phyloP scores from a whole-genome alignment of 2,797 vertebrate genomes.

The Acanthornis magna region DNA sequence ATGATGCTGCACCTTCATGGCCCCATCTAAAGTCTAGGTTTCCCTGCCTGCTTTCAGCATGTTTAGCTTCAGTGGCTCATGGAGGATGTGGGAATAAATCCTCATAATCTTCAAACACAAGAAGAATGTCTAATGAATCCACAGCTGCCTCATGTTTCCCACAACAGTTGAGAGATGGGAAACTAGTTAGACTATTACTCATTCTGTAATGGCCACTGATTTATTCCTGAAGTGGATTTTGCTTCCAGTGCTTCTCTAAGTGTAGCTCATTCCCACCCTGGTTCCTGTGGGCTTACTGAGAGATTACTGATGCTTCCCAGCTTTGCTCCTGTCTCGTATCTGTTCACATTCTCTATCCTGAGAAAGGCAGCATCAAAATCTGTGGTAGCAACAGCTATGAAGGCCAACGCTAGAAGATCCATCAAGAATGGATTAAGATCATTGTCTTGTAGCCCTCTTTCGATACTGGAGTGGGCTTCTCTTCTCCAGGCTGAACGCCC shows the following conservation, averaged over 20 bases:
- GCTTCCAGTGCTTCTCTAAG: background rate
- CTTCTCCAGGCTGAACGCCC: background rate
- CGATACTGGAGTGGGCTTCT: background rate
- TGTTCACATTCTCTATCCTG: background rate
- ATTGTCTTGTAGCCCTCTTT: background rate
- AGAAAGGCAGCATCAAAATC: background rate
- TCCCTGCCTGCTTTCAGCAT: background rate
- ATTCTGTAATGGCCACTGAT: background rate
- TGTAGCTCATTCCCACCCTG: background rate
- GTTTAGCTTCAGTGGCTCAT: background rate
- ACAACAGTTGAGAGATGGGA: background rate
- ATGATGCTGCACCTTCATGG: background rate
- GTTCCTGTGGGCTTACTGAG: background rate
- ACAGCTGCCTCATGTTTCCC: background rate
- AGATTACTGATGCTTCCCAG: background rate
- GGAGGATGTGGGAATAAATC: slow-evolving; percentile 27
- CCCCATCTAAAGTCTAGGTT: background rate
- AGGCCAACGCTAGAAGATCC: background rate
- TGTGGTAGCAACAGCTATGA: background rate
- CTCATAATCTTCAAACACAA: background rate
- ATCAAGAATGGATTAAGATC: background rate
- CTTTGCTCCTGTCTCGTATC: background rate
- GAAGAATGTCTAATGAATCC: background rate
- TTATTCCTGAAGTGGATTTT: slow-evolving; percentile 8
- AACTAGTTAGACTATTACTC: background rate